Evolutionary conservation across 2,113 vertebrate genomes (phyloP).

Genomic region (Scopus umbretta): DNA sequence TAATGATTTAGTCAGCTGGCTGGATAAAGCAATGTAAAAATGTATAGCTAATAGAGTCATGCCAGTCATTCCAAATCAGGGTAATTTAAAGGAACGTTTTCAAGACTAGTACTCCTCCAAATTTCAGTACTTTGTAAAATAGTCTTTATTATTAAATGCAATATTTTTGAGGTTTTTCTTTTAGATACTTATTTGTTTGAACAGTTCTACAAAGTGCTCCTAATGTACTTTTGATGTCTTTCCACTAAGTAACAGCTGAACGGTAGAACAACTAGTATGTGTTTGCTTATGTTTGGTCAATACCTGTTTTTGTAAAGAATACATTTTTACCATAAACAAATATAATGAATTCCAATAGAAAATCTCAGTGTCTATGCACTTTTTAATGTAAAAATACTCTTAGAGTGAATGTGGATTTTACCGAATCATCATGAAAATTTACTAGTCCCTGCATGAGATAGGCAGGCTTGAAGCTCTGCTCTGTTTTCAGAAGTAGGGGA

Average conservation of each 20-base stretch:
- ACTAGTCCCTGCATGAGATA: neutral
- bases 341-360: neutral
- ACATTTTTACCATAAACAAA: neutral
- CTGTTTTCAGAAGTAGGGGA: neutral
- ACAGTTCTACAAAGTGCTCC: neutral
- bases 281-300: neutral
- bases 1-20: conserved; percentile 43
- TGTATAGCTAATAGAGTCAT: neutral
- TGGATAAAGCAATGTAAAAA: neutral
- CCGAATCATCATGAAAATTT: neutral
- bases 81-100: neutral
- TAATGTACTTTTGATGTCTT: neutral
- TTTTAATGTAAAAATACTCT: neutral
- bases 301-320: neutral
- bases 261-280: neutral
- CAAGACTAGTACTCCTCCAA: neutral
- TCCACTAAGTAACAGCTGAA: neutral
- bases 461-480: neutral
- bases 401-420: neutral
- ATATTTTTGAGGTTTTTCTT: neutral
- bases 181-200: neutral
- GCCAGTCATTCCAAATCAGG: neutral
- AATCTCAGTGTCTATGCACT: neutral
- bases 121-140: neutral
- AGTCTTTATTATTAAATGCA: neutral